Evolutionary conservation across 2,113 vertebrate genomes (phyloP).

Genomic region (Garra rufa): DNA sequence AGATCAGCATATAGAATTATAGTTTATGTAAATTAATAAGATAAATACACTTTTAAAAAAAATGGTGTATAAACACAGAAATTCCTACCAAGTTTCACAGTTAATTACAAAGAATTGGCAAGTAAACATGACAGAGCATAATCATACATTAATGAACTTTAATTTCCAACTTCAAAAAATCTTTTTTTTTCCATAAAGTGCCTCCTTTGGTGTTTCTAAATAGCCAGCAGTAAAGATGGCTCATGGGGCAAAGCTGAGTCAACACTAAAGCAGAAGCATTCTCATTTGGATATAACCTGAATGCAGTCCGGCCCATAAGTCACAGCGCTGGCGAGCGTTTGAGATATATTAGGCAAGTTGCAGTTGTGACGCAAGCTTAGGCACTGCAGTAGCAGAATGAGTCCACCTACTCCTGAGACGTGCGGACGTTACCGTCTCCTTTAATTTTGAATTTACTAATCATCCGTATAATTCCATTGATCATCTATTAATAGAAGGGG

Average conservation of each 20-base stretch:
- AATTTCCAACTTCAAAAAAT: background rate
- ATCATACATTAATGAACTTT: background rate
- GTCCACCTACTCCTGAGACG: background rate
- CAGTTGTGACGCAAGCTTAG: constrained; percentile 16
- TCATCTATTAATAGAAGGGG: background rate
- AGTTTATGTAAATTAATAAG: background rate
- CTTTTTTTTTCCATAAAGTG: background rate
- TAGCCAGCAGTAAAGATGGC: constrained; percentile 7
- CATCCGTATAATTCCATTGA: background rate
- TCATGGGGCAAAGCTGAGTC: constrained; percentile 19
- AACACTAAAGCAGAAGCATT: constrained; percentile 20
- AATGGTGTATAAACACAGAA: background rate
- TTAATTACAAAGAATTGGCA: background rate
- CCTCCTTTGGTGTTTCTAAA: background rate
- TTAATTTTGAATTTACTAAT: background rate
- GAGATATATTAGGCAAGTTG: constrained; percentile 23
- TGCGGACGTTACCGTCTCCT: background rate
- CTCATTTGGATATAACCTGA: constrained; percentile 40
- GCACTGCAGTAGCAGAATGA: constrained; percentile 1
- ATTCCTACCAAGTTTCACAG: background rate
- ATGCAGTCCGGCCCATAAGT: constrained; percentile 16
- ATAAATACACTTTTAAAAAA: background rate
- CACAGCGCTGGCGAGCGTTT: background rate
- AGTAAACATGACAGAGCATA: background rate
- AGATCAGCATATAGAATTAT: background rate